A percentile compares a stretch with the other conserved stretches of the same genome.
phyloP scores from a whole-genome alignment of 1,140 invertebrate genomes.

The Euglossa dilemma region DNA sequence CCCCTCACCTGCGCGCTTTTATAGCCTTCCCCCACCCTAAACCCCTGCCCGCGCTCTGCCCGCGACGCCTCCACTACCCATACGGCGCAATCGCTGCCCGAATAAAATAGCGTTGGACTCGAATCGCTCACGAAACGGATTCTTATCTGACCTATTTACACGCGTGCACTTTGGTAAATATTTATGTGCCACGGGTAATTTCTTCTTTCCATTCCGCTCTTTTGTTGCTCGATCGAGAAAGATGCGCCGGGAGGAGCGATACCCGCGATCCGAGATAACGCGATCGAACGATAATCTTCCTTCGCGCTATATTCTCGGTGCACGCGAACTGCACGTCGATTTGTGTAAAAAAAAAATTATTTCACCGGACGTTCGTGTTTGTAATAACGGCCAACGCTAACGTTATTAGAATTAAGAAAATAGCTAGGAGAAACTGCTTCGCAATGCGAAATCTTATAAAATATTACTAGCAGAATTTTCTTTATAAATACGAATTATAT shows the following conservation, averaged over 20 bases:
- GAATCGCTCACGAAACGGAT: slow-evolving; percentile 47
- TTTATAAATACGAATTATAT: too few species aligned
- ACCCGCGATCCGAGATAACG: neutral
- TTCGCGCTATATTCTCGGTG: neutral
- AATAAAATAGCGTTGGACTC: slow-evolving; percentile 58
- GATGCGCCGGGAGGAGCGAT: neutral
- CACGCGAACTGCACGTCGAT: neutral
- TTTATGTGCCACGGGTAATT: neutral
- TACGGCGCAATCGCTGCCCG: slow-evolving; percentile 75
- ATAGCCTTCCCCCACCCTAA: slow-evolving; percentile 69
- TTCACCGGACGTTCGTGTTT: neutral
- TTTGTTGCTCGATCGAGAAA: neutral
- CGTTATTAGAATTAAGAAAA: too few species aligned
- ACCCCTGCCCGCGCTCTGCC: slow-evolving; percentile 16
- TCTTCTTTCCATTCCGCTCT: too few species aligned
- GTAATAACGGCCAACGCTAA: too few species aligned
- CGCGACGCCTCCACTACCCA: slow-evolving; percentile 59
- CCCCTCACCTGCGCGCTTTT: slow-evolving; percentile 77
- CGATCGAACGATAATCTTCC: neutral
- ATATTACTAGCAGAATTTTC: too few species aligned
- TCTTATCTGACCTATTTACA: slow-evolving; percentile 42
- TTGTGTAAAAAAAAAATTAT: neutral
- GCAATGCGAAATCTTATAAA: too few species aligned
- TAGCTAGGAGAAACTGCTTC: too few species aligned
- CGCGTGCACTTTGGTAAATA: slow-evolving; percentile 12